Evolutionary conservation across 2,113 vertebrate genomes (phyloP).

Genomic region (Choloepus hoffmanni): DNA sequence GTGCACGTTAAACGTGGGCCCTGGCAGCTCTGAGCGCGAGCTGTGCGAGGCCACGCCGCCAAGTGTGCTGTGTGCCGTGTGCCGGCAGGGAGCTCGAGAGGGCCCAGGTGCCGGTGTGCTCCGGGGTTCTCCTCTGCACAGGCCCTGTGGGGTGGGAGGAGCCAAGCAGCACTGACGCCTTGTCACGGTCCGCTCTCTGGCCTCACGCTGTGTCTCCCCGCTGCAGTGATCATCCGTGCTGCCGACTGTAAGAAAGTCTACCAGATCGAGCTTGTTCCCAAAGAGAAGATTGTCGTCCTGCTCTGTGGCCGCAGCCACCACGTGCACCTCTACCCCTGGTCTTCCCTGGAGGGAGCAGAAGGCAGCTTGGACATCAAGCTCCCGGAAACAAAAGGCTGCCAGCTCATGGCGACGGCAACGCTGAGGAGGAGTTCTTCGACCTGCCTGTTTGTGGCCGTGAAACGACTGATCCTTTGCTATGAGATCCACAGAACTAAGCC

Average conservation of each 20-base stretch:
- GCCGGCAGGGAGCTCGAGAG: no score
- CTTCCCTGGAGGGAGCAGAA: constrained; percentile 94
- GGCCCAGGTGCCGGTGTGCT: no score
- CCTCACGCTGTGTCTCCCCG: neutral
- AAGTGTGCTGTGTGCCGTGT: no score
- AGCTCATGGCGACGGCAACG: constrained; percentile 90
- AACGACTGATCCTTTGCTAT: constrained; percentile 95
- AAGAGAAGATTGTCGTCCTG: constrained; percentile 92
- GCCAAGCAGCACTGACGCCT: no score
- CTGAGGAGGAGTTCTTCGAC: constrained; percentile 89
- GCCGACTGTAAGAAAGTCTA: constrained; percentile 97
- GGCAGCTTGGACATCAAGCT: constrained; percentile 93
- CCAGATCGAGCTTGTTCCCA: constrained; percentile 95
- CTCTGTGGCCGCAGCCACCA: constrained; percentile 95
- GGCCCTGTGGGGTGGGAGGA: no score
- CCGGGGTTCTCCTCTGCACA: no score
- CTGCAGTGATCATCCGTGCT: constrained; percentile 95
- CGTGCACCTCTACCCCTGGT: constrained; percentile 94
- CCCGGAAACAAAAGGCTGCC: constrained; percentile 96
- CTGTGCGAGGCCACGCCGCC: no score
- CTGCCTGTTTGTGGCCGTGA: constrained; percentile 94
- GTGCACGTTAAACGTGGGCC: no score
- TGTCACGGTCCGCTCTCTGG: no score
- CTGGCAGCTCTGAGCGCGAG: no score
- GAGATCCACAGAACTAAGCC: constrained; percentile 94